Conservation (phyloP, 2,797 vertebrate genomes). For the Xiphophorus birchmanni region DNA sequence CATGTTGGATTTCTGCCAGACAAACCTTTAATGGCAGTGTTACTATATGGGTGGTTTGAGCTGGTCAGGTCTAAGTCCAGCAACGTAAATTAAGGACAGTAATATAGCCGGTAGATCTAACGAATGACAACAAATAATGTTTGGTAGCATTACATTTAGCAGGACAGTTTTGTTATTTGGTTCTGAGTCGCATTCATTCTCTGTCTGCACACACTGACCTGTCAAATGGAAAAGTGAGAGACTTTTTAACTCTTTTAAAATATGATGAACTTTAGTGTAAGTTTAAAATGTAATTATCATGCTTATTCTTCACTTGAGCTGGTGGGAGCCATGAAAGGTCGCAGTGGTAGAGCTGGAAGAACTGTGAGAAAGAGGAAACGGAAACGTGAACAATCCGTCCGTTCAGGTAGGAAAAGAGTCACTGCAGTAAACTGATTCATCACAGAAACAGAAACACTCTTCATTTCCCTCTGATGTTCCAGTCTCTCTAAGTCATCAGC, state of each 20-base stretch:
- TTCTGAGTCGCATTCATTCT: not conserved
- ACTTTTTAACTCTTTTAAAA: not conserved
- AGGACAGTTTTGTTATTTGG: not conserved
- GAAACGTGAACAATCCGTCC: conserved; percentile 23
- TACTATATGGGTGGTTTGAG: not conserved
- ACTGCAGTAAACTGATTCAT: not conserved
- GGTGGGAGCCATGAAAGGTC: conserved; percentile 37
- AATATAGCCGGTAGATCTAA: not conserved
- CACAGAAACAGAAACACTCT: too few species aligned
- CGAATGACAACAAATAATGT: not conserved
- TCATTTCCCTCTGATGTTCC: conserved; percentile 75
- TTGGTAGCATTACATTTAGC: not conserved
- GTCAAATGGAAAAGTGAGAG: not conserved
- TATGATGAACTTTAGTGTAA: not conserved
- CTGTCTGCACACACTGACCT: not conserved
- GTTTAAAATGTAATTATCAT: not conserved
- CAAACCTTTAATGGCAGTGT: not conserved
- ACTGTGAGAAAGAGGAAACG: conserved; percentile 61
- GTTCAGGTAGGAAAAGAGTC: conserved; percentile 46
- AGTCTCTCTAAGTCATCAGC: conserved; percentile 78
- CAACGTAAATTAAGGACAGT: not conserved
- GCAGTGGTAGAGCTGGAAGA: conserved; percentile 42
- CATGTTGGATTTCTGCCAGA: not conserved
- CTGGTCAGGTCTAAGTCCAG: not conserved
- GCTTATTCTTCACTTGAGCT: not conserved